Evolutionary conservation across 2,888 invertebrate species (phyloP).

Genomic region (Germaria angustata): DNA sequence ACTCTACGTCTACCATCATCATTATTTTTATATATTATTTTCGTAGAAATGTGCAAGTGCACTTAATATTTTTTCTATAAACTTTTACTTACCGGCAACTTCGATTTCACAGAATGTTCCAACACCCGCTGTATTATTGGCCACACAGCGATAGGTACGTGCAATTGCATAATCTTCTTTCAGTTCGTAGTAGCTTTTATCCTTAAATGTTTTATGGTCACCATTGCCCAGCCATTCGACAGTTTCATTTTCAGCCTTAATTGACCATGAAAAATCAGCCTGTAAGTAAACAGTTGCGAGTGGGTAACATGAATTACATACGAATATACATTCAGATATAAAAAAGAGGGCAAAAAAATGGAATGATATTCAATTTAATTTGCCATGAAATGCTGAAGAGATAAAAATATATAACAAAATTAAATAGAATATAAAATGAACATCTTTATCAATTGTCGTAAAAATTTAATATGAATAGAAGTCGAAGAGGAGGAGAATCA

Average conservation of each 20-base stretch:
- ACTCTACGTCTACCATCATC: slow-evolving; percentile 9
- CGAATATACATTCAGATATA: not conserved
- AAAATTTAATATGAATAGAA: not conserved
- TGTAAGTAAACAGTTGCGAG: slow-evolving; percentile 72
- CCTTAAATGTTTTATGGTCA: slow-evolving; percentile 71
- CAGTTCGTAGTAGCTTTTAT: slow-evolving; percentile 83
- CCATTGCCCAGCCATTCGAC: slow-evolving; percentile 82
- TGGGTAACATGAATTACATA: slow-evolving; percentile 8
- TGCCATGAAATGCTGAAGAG: slow-evolving; percentile 4
- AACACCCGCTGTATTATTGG: slow-evolving; percentile 90
- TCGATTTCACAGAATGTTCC: slow-evolving; percentile 84
- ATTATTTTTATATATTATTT: not conserved
- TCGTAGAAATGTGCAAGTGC: not conserved
- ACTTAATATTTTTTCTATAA: slow-evolving; percentile 5
- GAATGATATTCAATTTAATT: slow-evolving; percentile 22
- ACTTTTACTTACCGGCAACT: slow-evolving; percentile 83
- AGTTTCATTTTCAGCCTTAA: slow-evolving; percentile 91
- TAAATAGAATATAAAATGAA: slow-evolving; percentile 25
- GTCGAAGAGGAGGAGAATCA: too few relatives aligned
- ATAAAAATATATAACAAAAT: not conserved
- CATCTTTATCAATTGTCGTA: slow-evolving; percentile 9
- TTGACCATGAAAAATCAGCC: slow-evolving; percentile 89
- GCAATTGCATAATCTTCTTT: slow-evolving; percentile 83
- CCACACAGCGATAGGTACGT: slow-evolving; percentile 91
- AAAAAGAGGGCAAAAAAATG: not conserved